A percentile compares a stretch with the other conserved stretches of the same genome.
Conservation (phyloP, 2,888 invertebrate species). For the Autographa gamma region DNA sequence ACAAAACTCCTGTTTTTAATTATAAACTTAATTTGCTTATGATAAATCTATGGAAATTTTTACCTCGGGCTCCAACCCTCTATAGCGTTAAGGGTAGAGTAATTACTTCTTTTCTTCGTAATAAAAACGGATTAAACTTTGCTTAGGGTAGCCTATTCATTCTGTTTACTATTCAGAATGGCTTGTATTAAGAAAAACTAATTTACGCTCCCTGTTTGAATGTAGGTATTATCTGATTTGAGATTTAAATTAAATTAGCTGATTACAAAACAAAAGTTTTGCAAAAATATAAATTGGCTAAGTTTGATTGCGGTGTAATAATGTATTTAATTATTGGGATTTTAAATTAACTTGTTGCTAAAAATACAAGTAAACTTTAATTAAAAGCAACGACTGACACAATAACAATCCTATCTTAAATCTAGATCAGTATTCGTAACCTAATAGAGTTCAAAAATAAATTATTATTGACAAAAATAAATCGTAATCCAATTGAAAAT, state of each 20-base stretch:
- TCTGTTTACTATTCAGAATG: slow-evolving; percentile 88
- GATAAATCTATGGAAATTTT: slow-evolving; percentile 89
- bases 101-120: slow-evolving; percentile 89
- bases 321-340: slow-evolving; percentile 28
- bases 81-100: slow-evolving; percentile 87
- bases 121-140: slow-evolving; percentile 89
- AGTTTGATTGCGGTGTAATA: slow-evolving; percentile 46
- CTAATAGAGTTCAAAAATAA: not conserved
- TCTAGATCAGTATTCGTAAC: not conserved
- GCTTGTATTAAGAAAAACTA: slow-evolving; percentile 84
- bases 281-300: slow-evolving; percentile 48
- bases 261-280: slow-evolving; percentile 59
- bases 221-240: slow-evolving; percentile 75
- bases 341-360: slow-evolving; percentile 2
- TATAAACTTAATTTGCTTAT: slow-evolving; percentile 89
- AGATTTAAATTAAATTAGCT: slow-evolving; percentile 80
- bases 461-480: not conserved
- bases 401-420: not conserved
- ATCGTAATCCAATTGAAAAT: not conserved
- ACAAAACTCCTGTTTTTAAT: slow-evolving; percentile 89
- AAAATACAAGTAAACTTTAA: slow-evolving; percentile 1
- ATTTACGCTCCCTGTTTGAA: slow-evolving; percentile 80
- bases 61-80: slow-evolving; percentile 86
- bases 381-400: slow-evolving; percentile 5
- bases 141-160: slow-evolving; percentile 88